Evolutionary conservation across 1,140 invertebrate species (phyloP), one percentile per base, ranked within the genome.

Genomic region (Bombus picipes): DNA sequence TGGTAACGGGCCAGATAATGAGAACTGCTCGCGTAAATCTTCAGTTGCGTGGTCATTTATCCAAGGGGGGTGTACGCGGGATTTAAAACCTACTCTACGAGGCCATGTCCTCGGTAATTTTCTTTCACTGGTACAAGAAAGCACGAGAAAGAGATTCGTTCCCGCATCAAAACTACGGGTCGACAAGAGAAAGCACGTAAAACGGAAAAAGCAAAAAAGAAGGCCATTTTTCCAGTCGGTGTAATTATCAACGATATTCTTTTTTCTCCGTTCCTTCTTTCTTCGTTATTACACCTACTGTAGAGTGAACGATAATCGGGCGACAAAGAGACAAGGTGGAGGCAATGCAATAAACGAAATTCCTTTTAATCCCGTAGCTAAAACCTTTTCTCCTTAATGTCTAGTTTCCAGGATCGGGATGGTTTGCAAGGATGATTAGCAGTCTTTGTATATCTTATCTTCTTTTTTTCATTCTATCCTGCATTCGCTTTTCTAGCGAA

Each of bases 1-100:
- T 72, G 72, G n/a, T 59, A 79, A 72, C 53, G 10, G 76, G n/a
- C 0, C 62, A 37, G 83, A 85, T 79, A 79, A 85, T 79, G 76
- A 85, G 83, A 62, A 22, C 37, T 39, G 72, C 12, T 62, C 32
- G 15, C 77, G 75, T 80, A 71, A 81, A 72, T 73, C 78, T 81
- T 68, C 37, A n/a, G 71, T 81, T 43, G 59, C 37, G 22, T 37
- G 59, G 57, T 74, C 78, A 57, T 81, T 81, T 86, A 74, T 75
- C n/a, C 71, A 6, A 28, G 13, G 22, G 22, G 6, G 10, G 22
- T 47, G 28, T 43, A 71, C 13, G 9, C 34, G n/a, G 43, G 62
- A 57, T 57, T 77, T 77, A 78, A 83, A 83, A 37, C 13, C 25
- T 15, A 13, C 22, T 37, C 73, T 8, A 76, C n/a, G 41, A 68